Base-by-base conservation (phyloP, 2,797 vertebrate genomes). In the Myotis daubentonii region DNA sequence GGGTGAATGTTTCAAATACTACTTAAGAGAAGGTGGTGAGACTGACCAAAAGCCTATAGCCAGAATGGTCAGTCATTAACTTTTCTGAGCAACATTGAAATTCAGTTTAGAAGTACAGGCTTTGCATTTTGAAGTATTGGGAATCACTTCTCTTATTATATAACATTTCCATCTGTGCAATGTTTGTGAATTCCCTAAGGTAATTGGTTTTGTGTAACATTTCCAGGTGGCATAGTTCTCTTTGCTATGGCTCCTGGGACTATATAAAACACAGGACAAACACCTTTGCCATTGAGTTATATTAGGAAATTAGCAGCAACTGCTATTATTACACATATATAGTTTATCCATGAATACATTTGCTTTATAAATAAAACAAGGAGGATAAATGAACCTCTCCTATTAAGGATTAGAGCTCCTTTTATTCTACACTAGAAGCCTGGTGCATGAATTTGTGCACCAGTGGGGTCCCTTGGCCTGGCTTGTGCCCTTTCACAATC, bases 191-290 rank as follows among this genome's bases (percentile, higher is more conserved):
- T 87, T 94, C 65, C 28, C 65, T 1, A 87, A 41, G 60, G 71
- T 68, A 92, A 87, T 85, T 94, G 60, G 5, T 74, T 93, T 71
- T 60, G 8, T 87, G 53, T 60, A 93, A 87, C 38, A 49, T 80
- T 96, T 93, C 51, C 66, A 95, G 44, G 78, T 95, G 28, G n/a
- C 66, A 83, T 91, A 75, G 20, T 71, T 17, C 1, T 83, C 30
- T 51, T 92, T 87, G n/a, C 33, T 84, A 6, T 57, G 25, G 49
- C 53, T 92, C 22, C 22, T 95, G 53, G 84, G 68, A 92, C 92
- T 92, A 81, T 85, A 80, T 66, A 89, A 93, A 93, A 90, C 51
- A 44, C 23, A 94, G 36, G 15, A 76, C 22, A 78, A 93, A 60
- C 22, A 74, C 25, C 82, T 92, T 75, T 91, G 28, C 33, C n/a